phyloP scores from a whole-genome alignment of 2,888 invertebrate genomes.

The Oegoconia quadripuncta region DNA sequence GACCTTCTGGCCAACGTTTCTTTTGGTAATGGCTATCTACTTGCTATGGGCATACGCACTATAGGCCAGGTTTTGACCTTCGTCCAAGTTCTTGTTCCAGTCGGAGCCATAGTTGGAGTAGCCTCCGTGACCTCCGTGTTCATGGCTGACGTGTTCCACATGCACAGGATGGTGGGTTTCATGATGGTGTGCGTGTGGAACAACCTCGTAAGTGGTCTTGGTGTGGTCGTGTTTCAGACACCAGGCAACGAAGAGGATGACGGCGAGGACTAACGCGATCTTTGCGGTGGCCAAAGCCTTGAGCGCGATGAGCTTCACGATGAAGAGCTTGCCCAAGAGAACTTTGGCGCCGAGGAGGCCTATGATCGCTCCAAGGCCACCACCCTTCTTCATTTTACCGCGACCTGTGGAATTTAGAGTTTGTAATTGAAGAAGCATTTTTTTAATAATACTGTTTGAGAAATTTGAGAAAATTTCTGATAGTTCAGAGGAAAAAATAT shows the following conservation, averaged over 20 bases:
- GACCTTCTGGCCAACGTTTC: conserved; percentile 12
- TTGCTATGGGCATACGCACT: conserved; percentile 77
- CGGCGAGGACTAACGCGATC: conserved; percentile 86
- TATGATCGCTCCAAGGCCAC: conserved; percentile 84
- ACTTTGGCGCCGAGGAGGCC: conserved; percentile 77
- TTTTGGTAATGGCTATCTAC: conserved; percentile 42
- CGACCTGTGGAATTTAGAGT: conserved; percentile 73
- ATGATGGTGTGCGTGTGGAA: conserved; percentile 75
- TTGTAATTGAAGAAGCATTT: too few relatives aligned
- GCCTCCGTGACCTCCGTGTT: conserved; percentile 39
- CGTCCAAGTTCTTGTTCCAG: conserved; percentile 80
- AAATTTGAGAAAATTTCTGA: too few relatives aligned
- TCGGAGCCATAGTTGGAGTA: conserved; percentile 60
- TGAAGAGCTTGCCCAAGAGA: conserved; percentile 79
- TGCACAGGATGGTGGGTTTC: conserved; percentile 81
- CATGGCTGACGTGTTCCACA: conserved; percentile 69
- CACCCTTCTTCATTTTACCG: conserved; percentile 84
- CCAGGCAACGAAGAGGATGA: conserved; percentile 79
- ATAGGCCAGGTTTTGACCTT: conserved; percentile 85
- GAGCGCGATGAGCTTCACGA: conserved; percentile 88
- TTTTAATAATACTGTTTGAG: too few relatives aligned
- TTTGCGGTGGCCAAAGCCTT: conserved; percentile 91
- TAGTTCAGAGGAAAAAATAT: too few relatives aligned
- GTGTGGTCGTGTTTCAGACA: conserved; percentile 66
- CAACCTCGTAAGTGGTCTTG: conserved; percentile 69